These are phyloP conservation scores for Meloidogyne exigua DNA, from an alignment of 1,140 invertebrate genomes.

Conservation along the genomic window DNA sequence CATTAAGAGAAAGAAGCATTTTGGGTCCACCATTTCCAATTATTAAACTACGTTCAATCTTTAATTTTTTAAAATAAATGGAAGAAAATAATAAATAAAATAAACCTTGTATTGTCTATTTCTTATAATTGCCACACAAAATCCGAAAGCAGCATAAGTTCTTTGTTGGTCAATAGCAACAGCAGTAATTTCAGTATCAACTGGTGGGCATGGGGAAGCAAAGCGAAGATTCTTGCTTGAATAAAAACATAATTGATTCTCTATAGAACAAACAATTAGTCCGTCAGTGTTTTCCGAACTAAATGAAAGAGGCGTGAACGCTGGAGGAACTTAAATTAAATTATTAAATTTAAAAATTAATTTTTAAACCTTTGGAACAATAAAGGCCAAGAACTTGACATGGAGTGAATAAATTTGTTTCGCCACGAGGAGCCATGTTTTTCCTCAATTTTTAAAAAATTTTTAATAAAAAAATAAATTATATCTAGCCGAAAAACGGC, in stretches of 20 bases:
- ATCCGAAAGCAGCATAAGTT: neutral
- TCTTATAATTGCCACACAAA: neutral
- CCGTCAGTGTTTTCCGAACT: neutral
- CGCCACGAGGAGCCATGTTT: neutral
- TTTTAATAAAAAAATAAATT: neutral
- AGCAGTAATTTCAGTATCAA: neutral
- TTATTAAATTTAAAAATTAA: neutral
- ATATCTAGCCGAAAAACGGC: neutral
- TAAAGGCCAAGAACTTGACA: constrained; percentile 25
- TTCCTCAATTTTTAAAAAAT: neutral
- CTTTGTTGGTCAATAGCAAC: neutral
- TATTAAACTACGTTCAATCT: constrained; percentile 23
- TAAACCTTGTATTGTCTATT: neutral
- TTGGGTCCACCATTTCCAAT: constrained; percentile 16
- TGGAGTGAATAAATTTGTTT: constrained; percentile 26
- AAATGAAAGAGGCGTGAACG: neutral
- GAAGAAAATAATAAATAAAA: neutral
- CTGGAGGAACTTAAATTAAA: neutral
- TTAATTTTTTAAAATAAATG: neutral
- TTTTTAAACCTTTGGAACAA: constrained; percentile 9
- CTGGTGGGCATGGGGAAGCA: neutral
- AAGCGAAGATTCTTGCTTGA: neutral
- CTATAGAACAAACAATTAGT: neutral
- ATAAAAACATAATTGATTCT: neutral
- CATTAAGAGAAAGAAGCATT: constrained; percentile 24